These are phyloP conservation scores for Drosophila azteca DNA, from an alignment of 1,140 invertebrate genomes.

Conservation along the genomic window DNA sequence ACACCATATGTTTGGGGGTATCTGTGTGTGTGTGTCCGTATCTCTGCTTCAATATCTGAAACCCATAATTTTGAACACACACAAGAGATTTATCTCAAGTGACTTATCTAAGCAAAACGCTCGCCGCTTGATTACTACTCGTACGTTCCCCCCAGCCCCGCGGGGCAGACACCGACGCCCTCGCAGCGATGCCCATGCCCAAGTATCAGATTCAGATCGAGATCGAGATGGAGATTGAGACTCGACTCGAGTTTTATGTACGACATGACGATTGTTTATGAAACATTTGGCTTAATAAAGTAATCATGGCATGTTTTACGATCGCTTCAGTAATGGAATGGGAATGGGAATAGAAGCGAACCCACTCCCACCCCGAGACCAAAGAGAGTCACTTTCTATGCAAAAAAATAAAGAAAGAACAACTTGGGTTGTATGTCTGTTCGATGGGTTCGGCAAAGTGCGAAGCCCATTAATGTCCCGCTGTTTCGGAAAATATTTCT, in stretches of 20 bases:
- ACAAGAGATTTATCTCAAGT: conserved; percentile 65
- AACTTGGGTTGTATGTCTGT: conserved; percentile 35
- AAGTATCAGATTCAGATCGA: conserved; percentile 67
- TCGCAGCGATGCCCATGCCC: conserved; percentile 37
- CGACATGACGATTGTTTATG: conserved; percentile 79
- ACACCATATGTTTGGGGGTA: not conserved
- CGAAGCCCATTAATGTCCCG: conserved; percentile 74
- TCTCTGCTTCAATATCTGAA: conserved; percentile 67
- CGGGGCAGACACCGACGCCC: conserved; percentile 44
- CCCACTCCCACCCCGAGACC: conserved; percentile 3
- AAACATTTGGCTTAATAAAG: conserved; percentile 81
- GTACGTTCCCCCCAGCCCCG: conserved; percentile 22
- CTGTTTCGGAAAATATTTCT: conserved; percentile 65
- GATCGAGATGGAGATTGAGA: not conserved
- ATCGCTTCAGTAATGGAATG: conserved; percentile 44
- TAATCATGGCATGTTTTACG: conserved; percentile 80
- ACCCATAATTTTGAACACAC: conserved; percentile 66
- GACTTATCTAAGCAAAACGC: conserved; percentile 77
- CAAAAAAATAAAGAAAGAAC: conserved; percentile 40
- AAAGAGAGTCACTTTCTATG: conserved; percentile 64
- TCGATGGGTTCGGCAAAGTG: conserved; percentile 54
- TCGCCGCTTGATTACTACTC: conserved; percentile 55
- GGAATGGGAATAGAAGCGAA: too few species aligned
- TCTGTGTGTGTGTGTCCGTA: conserved; percentile 41
- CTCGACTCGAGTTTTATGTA: conserved; percentile 62